Evolutionary conservation across 2,888 invertebrate species (phyloP), one percentile per base, ranked within the genome.

Genomic region (Disparrhopalites patrizii): DNA sequence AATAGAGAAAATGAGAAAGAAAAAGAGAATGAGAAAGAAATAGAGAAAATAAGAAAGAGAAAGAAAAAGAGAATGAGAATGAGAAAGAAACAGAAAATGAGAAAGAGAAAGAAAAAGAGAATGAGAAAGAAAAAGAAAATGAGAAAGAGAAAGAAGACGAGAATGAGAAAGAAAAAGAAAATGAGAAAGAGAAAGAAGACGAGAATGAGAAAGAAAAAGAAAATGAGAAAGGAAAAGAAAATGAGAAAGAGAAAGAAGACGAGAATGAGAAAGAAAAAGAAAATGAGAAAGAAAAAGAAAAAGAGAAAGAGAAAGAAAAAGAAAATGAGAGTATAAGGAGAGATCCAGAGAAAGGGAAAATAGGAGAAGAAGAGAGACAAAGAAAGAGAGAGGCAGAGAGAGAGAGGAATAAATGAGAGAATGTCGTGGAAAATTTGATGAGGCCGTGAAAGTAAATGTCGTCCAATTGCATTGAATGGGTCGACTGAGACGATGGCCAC

Each of bases 371-470:
- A 36, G 7, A 36, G 7, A 36, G 36, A 15, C 7, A 36, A 36
- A 36, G 7, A 10, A 7, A 15, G 7, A 36, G 7, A 36, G 7
- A 36, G 8, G 15, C 36, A 36, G 36, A n/a, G n/a, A n/a, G n/a
- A n/a, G n/a, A n/a, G n/a, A n/a, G n/a, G n/a, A 36, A 36, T 36
- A 36, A 36, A 36, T 36, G 36, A 36, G 8, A 7, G 8, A 36
- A 47, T 47, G 47, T 47, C 47, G 47, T 47, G 47, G 4, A 47
- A 47, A 47, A 47, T 47, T 47, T 47, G 47, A 47, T 47, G 47
- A 47, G 47, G 13, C 18, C 47, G 47, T 47, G 4, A 47, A 47
- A 47, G 47, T 47, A 23, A 47, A 47, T 47, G 47, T 47, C 20
- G 47, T 47, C 25, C 23, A 47, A 47, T 47, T 20, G 23, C 20